phyloP scores from a whole-genome alignment of 2,888 invertebrate genomes.

The Elmis aenea region DNA sequence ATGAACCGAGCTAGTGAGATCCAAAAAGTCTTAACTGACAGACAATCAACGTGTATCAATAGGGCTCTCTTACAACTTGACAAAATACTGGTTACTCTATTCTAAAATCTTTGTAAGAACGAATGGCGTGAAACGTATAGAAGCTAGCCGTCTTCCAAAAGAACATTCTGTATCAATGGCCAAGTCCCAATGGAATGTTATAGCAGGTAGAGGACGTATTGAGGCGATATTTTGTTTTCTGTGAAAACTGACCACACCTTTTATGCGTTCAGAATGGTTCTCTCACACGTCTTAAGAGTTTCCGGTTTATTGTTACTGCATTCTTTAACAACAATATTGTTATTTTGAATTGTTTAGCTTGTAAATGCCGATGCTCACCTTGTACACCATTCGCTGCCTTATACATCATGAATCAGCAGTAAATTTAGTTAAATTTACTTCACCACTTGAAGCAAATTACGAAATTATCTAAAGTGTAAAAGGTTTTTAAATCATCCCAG shows the following conservation, averaged over 20 bases:
- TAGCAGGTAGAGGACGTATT: constrained; percentile 34
- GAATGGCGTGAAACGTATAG: constrained; percentile 28
- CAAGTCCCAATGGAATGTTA: constrained; percentile 41
- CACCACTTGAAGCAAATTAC: too few relatives aligned
- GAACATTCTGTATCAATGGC: constrained; percentile 45
- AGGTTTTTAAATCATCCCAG: too few relatives aligned
- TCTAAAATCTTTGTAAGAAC: constrained; percentile 27
- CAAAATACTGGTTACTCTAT: constrained; percentile 36
- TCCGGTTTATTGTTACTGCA: constrained; percentile 45
- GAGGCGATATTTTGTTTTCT: constrained; percentile 44
- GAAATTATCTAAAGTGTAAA: too few relatives aligned
- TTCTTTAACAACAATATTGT: constrained; percentile 44
- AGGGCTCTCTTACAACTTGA: too few relatives aligned
- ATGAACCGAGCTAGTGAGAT: too few relatives aligned
- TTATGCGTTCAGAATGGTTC: constrained; percentile 42
- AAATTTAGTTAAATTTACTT: constrained; percentile 1
- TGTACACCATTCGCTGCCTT: constrained; percentile 30
- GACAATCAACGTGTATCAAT: too few relatives aligned
- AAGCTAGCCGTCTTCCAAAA: constrained; percentile 32
- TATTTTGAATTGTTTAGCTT: constrained; percentile 43
- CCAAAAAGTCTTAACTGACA: too few relatives aligned
- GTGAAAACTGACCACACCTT: constrained; percentile 49
- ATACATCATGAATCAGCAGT: constrained; percentile 37
- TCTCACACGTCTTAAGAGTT: constrained; percentile 47
- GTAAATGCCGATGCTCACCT: constrained; percentile 42